Evolutionary conservation across 2,888 invertebrate genomes (phyloP), one percentile per base, ranked within the genome.

Genomic region (Odontocolon sp.): DNA sequence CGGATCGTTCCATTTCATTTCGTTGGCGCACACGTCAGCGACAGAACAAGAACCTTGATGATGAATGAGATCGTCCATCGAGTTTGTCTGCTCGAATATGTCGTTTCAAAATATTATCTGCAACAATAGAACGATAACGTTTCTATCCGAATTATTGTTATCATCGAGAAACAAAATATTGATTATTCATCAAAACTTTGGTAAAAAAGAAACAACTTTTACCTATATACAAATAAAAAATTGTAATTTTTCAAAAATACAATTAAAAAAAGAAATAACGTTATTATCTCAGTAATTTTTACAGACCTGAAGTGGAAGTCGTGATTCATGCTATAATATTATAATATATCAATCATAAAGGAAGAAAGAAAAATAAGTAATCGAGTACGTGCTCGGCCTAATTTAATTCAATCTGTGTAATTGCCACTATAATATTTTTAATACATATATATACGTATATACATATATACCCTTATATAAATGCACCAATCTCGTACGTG

Each of bases 31-130:
- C 50, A n/a, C 21, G 64, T 64, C 63, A 36, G 23, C 45, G 2
- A 23, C 9, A 26, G 64, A 64, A 52, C 64, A 52, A 38, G 52
- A 26, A 11, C 14, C 50, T 23, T 21, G 9, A 38, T 26, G 28
- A 50, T 52, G 64, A 64, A 64, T 64, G 64, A 64, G 64, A 64
- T 64, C 64, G 64, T 50, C 64, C 64, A 38, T 52, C 28, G 50
- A 6, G 47, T 64, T 28, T n/a, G n/a, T n/a, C n/a, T n/a, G n/a
- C n/a, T n/a, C n/a, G n/a, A n/a, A n/a, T n/a, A n/a, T n/a, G n/a
- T n/a, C n/a, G n/a, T n/a, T n/a, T n/a, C n/a, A n/a, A n/a, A n/a
- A n/a, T n/a, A n/a, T n/a, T n/a, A n/a, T n/a, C n/a, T n/a, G n/a
- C n/a, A n/a, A n/a, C n/a, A n/a, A n/a, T n/a, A n/a, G n/a, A n/a